Evolutionary conservation across 2,888 invertebrate species (phyloP), one percentile per base, ranked within the genome.

Genomic region (Hirtodrosophila cameraria): DNA sequence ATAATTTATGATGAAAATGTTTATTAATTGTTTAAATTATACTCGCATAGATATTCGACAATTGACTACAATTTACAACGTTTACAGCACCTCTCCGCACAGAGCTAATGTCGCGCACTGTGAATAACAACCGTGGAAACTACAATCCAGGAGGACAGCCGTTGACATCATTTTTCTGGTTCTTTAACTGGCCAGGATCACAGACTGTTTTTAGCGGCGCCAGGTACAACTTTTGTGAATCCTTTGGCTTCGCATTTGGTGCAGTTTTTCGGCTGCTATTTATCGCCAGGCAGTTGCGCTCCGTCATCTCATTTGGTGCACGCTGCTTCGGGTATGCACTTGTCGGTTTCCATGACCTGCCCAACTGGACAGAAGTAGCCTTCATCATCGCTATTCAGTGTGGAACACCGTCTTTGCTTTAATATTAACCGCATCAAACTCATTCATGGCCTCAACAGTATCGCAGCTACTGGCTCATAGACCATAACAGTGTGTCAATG

Each of bases 301-400:
- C 93, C 93, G 2, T 94, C 93, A 78, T 96, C 96, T 80, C 97
- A 97, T 0, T 94, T 93, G 78, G 93, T 92, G 89, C 96, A 95
- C 75, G 93, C 92, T 35, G 91, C 91, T 27, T 93, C 93, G 7
- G 93, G 92, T 0, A 97, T 93, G 82, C 97, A 97, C 3, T 93
- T 94, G 60, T 93, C 94, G 83, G 94, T 94, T 53, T 94, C 93
- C 67, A 94, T 91, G 0, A 95, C 94, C 90, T 94, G 93, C 59
- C 94, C 95, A 43, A 93, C 91, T 0, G 96, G 95, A 90, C 97
- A 97, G 92, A 95, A 96, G 90, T 97, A 97, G 1, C 97, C 97
- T 85, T 97, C 97, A 0, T 89, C 88, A 11, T 88, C 80, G 2
- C 67, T 64, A n/a, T 58, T 80, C 9, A 89, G 88, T 86, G 30